Evolutionary conservation across 2,888 invertebrate species (phyloP), one percentile per base, ranked within the genome.

Genomic region (Hemistola chrysoprasaria): DNA sequence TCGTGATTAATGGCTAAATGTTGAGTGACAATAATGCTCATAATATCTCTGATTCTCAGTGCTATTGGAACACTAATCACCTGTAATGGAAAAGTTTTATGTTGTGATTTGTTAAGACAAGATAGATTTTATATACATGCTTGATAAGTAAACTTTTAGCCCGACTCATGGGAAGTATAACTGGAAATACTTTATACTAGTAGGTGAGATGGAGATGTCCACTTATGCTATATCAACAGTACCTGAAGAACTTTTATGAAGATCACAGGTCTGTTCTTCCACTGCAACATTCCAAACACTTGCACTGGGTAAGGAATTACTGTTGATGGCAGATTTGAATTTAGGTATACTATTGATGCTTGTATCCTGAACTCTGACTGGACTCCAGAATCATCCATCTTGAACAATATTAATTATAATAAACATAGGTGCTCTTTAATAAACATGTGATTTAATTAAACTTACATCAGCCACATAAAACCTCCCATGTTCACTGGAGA

Each of bases 241-340:
- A 82, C 84, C 74, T 86, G 81, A 24, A 86, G 11, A 16, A 83
- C 51, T 29, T 63, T 77, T 1, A 70, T 77, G 64, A 67, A 74
- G 43, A 87, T 65, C 22, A 83, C 72, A 1, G 84, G 85, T 32
- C 59, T 56, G 3, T 61, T 65, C 35, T 59, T 67, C 83, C 85
- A 84, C 35, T 75, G 71, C 28, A 82, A 30, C 4, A 64, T 69
- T 0, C 87, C 87, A 69, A 85, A 83, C 3, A 86, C 41, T 49
- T 87, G 86, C 0, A 82, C 75, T 2, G 83, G 63, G 31, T 75
- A 76, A 1, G 86, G 78, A 3, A 71, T 58, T 0, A 74, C 56
- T 0, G 65, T 66, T 3, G 74, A 72, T 9, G 59, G 66, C 1
- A 64, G 56, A 0, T 61, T 48, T 1, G 47, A 34, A 32, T 68